Base-by-base conservation (phyloP, 2,113 vertebrate genomes). In the Chaetorhynchus papuensis region DNA sequence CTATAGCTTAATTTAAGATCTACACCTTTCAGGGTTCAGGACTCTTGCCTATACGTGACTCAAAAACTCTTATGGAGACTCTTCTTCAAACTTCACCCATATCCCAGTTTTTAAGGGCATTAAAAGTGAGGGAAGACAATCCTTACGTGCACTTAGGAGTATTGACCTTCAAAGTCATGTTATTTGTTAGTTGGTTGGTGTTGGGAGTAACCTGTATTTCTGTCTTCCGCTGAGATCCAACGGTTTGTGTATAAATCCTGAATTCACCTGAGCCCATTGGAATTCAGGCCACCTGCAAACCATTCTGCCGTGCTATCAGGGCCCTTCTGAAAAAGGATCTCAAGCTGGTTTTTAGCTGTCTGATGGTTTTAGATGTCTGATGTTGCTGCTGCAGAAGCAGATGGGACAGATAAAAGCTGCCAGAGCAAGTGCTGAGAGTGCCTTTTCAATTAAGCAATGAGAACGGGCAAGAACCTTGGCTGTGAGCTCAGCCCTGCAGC, bases 1-100 rank as follows among this genome's bases (percentile, higher is more conserved):
- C 15, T 44, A 8, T 21, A 64, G 19, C 33, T 81, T n/a, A 66
- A 54, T 21, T 5, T 45, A 66, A 71, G 7, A 14, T 13, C 30
- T 70, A 20, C 2, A 42, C 4, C 3, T 61, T 47, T 47, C 22
- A 15, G 11, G 5, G 5, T 49, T 86, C 50, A 35, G 18, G 27
- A 23, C 33, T 80, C 20, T 21, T 1, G 1, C 6, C 15, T 78
- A 4, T 15, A 8, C 3, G 1, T 57, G 5, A 30, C 22, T 76
- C 57, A 17, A 84, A 85, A 87, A 85, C 8, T 41, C 22, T 33
- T 17, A 41, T 2, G 11, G 20, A 71, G 30, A 16, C 12, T 57
- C 14, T 52, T 44, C 13, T 63, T 69, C 60, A 78, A 50, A 35
- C 35, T 77, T 77, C 33, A 50, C 27, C 13, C 15, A 6, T 18